phyloP scores from a whole-genome alignment of 1,140 invertebrate species.

The Halictus rubicundus region DNA sequence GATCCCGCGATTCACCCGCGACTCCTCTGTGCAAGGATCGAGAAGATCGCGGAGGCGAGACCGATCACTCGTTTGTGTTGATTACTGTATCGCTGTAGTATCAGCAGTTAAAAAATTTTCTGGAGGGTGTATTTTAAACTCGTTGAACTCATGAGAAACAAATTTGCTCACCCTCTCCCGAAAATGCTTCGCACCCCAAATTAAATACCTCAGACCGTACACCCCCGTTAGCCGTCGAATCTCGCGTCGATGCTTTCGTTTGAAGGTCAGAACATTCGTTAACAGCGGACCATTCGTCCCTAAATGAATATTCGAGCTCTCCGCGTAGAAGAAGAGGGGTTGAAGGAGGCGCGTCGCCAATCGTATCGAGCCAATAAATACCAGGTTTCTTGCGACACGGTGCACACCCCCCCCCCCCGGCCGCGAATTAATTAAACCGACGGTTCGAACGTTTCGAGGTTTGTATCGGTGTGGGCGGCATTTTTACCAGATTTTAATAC shows the following conservation, averaged over 20 bases:
- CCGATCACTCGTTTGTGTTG: no score
- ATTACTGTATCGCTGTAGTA: no score
- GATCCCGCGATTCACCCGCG: slow-evolving; percentile 30
- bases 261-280: neutral
- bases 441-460: slow-evolving; percentile 31
- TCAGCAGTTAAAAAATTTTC: no score
- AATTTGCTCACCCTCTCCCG: no score
- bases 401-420: neutral
- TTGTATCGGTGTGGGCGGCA: slow-evolving; percentile 55
- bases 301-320: neutral
- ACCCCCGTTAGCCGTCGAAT: no score
- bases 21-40: neutral
- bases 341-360: neutral
- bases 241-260: no score
- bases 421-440: slow-evolving; percentile 47
- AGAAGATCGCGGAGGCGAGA: neutral
- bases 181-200: no score
- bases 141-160: no score
- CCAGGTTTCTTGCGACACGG: neutral
- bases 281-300: neutral
- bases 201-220: no score
- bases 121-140: no score
- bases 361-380: slow-evolving; percentile 13
- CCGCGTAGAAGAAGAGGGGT: neutral
- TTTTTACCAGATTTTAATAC: slow-evolving; percentile 78